These are phyloP conservation scores for Muschampia staudingeri DNA, from an alignment of 2,888 invertebrate genomes.

Conservation along the genomic window DNA sequence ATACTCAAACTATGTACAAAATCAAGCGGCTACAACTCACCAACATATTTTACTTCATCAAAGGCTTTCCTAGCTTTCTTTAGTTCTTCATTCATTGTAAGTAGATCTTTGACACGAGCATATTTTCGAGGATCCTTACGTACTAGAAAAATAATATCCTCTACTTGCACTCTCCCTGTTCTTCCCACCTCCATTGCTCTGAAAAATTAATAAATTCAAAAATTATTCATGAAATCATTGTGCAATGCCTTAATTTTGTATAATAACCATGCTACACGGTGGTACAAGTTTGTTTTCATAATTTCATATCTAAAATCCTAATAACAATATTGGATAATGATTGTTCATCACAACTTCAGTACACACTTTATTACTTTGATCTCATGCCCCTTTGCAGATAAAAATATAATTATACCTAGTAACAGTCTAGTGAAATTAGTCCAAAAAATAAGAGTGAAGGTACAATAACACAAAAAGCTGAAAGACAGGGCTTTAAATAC, in stretches of 20 bases:
- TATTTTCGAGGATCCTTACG: conserved; percentile 99
- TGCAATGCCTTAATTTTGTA: not conserved
- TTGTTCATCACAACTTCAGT: not conserved
- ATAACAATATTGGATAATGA: not conserved
- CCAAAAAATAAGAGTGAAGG: too few species aligned
- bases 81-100: conserved; percentile 99
- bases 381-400: not conserved
- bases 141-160: conserved; percentile 99
- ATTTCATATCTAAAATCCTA: not conserved
- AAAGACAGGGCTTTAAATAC: too few species aligned
- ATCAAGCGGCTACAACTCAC: conserved; percentile 85
- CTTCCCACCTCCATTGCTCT: conserved; percentile 99
- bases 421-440: too few species aligned
- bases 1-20: conserved; percentile 9
- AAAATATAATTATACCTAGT: too few species aligned
- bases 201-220: conserved; percentile 61
- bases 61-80: conserved; percentile 99
- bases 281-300: not conserved
- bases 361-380: not conserved
- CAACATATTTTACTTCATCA: conserved; percentile 99
- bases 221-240: too few species aligned
- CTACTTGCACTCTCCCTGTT: conserved; percentile 99
- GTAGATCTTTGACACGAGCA: conserved; percentile 98
- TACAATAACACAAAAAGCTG: too few species aligned
- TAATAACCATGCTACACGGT: not conserved